These are phyloP conservation scores for Zapornia atra DNA, from an alignment of 2,113 vertebrate genomes.

Conservation along the genomic window DNA sequence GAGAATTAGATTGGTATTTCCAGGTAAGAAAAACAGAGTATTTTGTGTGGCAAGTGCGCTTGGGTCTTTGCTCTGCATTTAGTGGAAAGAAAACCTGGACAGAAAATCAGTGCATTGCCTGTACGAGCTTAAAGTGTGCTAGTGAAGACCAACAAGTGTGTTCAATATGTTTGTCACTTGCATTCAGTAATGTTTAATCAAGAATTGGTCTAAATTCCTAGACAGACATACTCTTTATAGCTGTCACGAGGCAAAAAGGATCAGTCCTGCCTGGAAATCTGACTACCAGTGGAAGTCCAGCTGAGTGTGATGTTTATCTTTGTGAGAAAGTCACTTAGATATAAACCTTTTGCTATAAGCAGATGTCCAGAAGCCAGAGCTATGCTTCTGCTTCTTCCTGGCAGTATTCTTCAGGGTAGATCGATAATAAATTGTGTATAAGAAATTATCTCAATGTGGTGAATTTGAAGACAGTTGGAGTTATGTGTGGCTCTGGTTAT, in stretches of 20 bases:
- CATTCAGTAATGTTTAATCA: neutral
- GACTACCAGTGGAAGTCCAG: neutral
- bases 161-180: neutral
- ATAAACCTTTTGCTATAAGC: neutral
- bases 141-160: neutral
- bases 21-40: neutral
- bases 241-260: neutral
- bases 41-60: neutral
- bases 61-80: neutral
- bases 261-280: neutral
- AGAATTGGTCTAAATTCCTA: neutral
- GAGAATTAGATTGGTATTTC: conserved; percentile 14
- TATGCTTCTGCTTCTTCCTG: neutral
- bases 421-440: neutral
- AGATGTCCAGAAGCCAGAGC: neutral
- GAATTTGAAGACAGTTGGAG: neutral
- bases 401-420: neutral
- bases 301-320: neutral
- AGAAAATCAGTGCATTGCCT: neutral
- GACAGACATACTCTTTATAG: neutral
- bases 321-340: neutral
- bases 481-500: neutral
- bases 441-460: neutral
- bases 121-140: neutral
- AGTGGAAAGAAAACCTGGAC: neutral